These are phyloP conservation scores for Melanerpes aurifrons DNA, from an alignment of 2,113 vertebrate species.

Conservation along the genomic window DNA sequence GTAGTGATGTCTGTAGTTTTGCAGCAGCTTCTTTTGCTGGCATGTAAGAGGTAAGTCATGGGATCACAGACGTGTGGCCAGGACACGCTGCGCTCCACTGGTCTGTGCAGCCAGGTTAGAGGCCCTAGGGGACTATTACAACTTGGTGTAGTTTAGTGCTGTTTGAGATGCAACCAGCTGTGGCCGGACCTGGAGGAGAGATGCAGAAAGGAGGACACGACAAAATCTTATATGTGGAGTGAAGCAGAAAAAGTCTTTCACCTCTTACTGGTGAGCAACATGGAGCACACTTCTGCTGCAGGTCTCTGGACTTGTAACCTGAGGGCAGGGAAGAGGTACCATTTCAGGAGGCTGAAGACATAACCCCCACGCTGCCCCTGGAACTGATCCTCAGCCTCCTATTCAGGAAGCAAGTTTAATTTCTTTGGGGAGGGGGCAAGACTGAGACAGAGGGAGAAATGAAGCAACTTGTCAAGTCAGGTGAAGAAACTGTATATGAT, in stretches of 20 bases:
- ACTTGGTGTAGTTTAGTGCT: not conserved
- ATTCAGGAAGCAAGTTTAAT: not conserved
- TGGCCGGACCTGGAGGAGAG: not conserved
- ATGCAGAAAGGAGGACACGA: not conserved
- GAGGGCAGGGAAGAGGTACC: not conserved
- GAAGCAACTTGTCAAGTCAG: not conserved
- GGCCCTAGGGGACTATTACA: not conserved
- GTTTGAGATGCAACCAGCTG: slow-evolving; percentile 21
- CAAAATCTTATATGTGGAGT: not conserved
- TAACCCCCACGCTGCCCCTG: not conserved
- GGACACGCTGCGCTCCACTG: slow-evolving; percentile 4
- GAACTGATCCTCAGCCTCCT: not conserved
- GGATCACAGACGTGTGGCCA: not conserved
- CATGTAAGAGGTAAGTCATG: not conserved
- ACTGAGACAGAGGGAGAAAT: not conserved
- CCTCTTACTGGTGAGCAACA: not conserved
- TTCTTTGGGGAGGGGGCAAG: not conserved
- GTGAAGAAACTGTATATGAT: not conserved
- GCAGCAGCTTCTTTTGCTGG: not conserved
- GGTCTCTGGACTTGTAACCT: not conserved
- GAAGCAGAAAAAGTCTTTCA: not conserved
- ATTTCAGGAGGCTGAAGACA: not conserved
- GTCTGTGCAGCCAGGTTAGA: not conserved
- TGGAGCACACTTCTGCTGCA: not conserved
- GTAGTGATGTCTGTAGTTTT: rapidly evolving